Evolutionary conservation across 2,888 invertebrate species (phyloP), one percentile per base, ranked within the genome.

Genomic region (Drosophila tripunctata): DNA sequence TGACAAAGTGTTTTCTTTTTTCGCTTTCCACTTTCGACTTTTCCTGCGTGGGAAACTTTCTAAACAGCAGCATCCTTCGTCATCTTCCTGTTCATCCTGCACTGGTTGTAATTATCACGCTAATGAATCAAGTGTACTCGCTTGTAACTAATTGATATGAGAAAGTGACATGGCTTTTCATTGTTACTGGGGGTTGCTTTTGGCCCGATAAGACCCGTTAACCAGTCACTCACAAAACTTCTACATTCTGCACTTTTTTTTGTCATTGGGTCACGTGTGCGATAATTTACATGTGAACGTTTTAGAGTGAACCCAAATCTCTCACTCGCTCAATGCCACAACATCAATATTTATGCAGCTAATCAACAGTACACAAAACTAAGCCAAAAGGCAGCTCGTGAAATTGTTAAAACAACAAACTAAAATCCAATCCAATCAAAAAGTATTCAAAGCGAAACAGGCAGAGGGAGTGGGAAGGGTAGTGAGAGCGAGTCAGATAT

Each of bases 41-140:
- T 38, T 47, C 54, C 41, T 22, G 62, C 84, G 80, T 81, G 81
- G 78, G 87, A 81, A 81, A 71, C 64, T 77, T 66, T 41, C 22
- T 33, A 40, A 66, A 40, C 75, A 63, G 31, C 67, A 68, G 41
- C 65, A n/a, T n/a, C 44, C 40, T 30, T 56, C 41, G 36, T 24
- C 22, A 10, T 54, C 17, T 45, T 45, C 31, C 51, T 61, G 33
- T 44, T 52, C 52, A 41, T 60, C 44, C 57, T 52, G 45, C 41
- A 38, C 85, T 70, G 85, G 68, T 74, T 67, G 65, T 80, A 86
- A 84, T 84, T 87, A 85, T 87, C 86, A 75, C 83, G 86, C 83
- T 87, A 86, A 84, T 84, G 83, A 79, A 84, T 87, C 80, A 87
- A 87, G 83, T 80, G 86, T 69, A 87, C 62, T 84, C 88, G 80